Evolutionary conservation across 2,888 invertebrate genomes (phyloP), one percentile per base, ranked within the genome.

Genomic region (Frankliniella fusca): DNA sequence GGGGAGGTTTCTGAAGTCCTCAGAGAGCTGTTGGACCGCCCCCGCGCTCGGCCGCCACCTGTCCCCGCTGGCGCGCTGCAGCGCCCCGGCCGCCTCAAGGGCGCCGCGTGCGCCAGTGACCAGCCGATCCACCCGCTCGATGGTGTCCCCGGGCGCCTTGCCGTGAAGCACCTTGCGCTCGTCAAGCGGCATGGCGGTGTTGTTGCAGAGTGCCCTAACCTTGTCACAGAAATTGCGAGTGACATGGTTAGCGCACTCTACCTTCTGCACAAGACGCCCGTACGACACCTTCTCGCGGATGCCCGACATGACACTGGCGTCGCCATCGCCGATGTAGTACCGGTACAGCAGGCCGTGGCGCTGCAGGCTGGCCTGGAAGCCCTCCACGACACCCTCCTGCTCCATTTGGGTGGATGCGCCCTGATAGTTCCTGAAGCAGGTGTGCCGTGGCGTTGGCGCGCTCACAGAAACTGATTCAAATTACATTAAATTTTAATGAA

Each of bases 211-310:
- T n/a, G n/a, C n/a, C n/a, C n/a, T n/a, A n/a, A 84, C 12, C 48
- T 83, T 83, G n/a, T 82, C 20, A 18, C 81, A 81, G 20, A 83
- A 80, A 3, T 81, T 81, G 15, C 83, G 80, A 11, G 82, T 79
- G 10, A 82, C 83, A 70, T 84, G 84, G 80, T 83, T 84, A 0
- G 83, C 81, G 81, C 84, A 84, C 15, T 83, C 84, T 9, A 81
- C 15, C 79, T 84, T 84, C 20, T 70, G 61, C n/a, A 84, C 80
- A 28, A 80, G 50, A 8, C 81, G 10, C 8, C 83, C 81, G 1
- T 80, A 82, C 54, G 82, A 81, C 18, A 83, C 83, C 23, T 76
- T 23, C 3, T 81, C 80, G 80, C 80, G 82, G 20, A 84, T 82
- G 8, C 80, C 81, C 23, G 84, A 83, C 15, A 50, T 50, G 79